Evolutionary conservation across 1,140 invertebrate species (phyloP).

Genomic region (Thaumatotibia leucotreta): DNA sequence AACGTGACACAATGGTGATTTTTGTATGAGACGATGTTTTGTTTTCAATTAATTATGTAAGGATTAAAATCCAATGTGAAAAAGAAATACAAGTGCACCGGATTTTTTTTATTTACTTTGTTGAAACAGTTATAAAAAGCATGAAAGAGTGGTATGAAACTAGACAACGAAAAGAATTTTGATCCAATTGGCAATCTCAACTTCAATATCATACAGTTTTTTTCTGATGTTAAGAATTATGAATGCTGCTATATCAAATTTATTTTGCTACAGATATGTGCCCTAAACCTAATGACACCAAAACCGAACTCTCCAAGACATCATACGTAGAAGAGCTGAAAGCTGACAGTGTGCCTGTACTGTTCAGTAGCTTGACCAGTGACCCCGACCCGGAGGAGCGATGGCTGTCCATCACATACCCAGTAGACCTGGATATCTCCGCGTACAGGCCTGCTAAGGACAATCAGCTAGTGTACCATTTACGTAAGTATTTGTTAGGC

Average conservation of each 20-base stretch:
- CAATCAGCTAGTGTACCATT: slow-evolving; percentile 82
- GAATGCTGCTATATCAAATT: not conserved
- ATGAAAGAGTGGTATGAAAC: too few species aligned
- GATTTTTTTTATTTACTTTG: too few species aligned
- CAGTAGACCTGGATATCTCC: slow-evolving; percentile 79
- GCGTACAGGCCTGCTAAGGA: slow-evolving; percentile 66
- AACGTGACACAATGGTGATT: too few species aligned
- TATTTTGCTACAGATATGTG: slow-evolving; percentile 85
- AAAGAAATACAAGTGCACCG: too few species aligned
- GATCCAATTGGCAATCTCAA: too few species aligned
- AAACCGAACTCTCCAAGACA: slow-evolving; percentile 82
- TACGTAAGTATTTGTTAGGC: slow-evolving; percentile 79
- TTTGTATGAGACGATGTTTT: too few species aligned
- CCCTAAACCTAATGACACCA: slow-evolving; percentile 88
- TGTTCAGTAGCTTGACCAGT: slow-evolving; percentile 89
- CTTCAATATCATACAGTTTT: too few species aligned
- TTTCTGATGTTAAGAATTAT: not conserved
- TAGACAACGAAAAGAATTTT: too few species aligned
- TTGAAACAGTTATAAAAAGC: too few species aligned
- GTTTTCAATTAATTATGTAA: too few species aligned
- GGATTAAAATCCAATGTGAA: too few species aligned
- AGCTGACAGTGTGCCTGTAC: slow-evolving; percentile 85
- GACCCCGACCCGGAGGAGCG: slow-evolving; percentile 84
- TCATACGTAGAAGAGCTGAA: slow-evolving; percentile 91
- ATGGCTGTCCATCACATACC: slow-evolving; percentile 88